Conservation (phyloP, 64 coral and sea anemone genomes). For the Catalaphyllia jardinei region DNA sequence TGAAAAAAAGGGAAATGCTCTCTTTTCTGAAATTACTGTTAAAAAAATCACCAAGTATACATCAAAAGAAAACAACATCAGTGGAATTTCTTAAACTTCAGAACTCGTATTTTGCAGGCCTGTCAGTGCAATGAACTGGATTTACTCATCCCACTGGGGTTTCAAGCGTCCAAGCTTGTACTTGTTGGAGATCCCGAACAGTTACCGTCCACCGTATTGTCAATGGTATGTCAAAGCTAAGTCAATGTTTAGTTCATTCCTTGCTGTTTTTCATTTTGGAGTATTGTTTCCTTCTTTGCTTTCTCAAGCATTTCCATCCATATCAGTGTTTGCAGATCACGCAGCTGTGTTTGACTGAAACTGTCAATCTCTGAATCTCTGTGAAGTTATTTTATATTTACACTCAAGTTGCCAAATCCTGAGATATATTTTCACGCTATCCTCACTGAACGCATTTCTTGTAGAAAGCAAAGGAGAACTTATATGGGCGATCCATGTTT, state of each 20-base stretch:
- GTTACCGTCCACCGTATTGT: slow-evolving; percentile 53
- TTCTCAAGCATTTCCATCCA: neutral
- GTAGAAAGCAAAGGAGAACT: slow-evolving; percentile 77
- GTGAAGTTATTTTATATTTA: too few relatives aligned
- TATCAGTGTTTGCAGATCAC: neutral
- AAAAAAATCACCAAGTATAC: too few relatives aligned
- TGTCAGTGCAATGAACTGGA: slow-evolving; percentile 71
- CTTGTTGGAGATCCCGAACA: slow-evolving; percentile 75
- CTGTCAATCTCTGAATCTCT: too few relatives aligned
- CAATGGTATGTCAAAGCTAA: slow-evolving; percentile 16
- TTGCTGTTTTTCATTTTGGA: neutral
- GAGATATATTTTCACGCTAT: neutral
- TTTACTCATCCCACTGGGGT: slow-evolving; percentile 55
- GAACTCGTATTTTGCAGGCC: slow-evolving; percentile 29
- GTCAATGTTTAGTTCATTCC: neutral
- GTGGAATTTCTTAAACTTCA: too few relatives aligned
- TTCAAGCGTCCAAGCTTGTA: slow-evolving; percentile 48
- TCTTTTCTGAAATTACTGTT: too few relatives aligned
- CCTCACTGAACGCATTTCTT: neutral
- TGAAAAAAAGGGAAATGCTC: too few relatives aligned
- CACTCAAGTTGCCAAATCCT: neutral
- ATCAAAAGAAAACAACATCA: too few relatives aligned
- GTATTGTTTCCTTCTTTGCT: neutral
- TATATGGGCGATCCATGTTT: slow-evolving; percentile 88
- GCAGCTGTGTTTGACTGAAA: too few relatives aligned